Conservation (phyloP, 2,797 vertebrate genomes). For the Muscicapa comitata region DNA sequence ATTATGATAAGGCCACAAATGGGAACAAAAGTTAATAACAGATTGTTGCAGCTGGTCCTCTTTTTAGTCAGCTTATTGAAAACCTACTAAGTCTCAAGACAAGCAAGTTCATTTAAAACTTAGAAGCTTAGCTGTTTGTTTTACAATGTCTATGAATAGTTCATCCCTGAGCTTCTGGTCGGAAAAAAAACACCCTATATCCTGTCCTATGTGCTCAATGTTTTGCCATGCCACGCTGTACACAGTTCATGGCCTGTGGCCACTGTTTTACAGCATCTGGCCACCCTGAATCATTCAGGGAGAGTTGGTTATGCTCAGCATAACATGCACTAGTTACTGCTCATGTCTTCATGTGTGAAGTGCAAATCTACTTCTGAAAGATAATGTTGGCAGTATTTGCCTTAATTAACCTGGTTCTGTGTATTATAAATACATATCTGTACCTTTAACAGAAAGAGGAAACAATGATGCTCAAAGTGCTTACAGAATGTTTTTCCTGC, state of each 20-base stretch:
- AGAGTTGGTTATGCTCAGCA: background rate
- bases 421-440: background rate
- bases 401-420: background rate
- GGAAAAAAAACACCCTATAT: background rate
- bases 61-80: background rate
- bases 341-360: background rate
- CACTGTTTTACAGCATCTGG: background rate
- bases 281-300: background rate
- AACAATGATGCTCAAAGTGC: background rate
- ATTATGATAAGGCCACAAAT: background rate
- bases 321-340: background rate
- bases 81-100: background rate
- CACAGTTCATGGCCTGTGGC: background rate
- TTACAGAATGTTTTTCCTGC: background rate
- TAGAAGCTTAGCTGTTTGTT: background rate
- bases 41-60: background rate
- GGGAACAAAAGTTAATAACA: background rate
- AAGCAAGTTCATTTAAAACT: background rate
- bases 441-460: background rate
- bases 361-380: background rate
- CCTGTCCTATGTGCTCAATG: background rate
- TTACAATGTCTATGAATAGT: background rate
- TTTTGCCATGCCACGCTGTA: background rate
- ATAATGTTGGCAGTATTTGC: background rate
- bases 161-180: background rate